Evolutionary conservation across 2,888 invertebrate genomes (phyloP), one percentile per base, ranked within the genome.

Genomic region (Ypsolopha sequella): DNA sequence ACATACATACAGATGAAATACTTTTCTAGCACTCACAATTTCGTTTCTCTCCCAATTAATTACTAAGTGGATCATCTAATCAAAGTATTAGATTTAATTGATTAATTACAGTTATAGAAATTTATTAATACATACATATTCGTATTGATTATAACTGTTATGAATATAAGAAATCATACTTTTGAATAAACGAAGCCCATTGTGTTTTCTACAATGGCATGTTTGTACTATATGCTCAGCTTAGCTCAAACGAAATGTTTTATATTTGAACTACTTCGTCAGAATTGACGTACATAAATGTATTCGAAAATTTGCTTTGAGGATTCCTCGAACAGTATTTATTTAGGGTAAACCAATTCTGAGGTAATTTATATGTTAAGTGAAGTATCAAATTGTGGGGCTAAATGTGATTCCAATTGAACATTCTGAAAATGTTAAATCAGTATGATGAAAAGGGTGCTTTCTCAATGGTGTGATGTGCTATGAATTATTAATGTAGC

Each of bases 391-490:
- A 24, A 24, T 24, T 24, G 24, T 24, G 24, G 24, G 24, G 24
- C 24, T 24, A 24, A 24, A 24, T 24, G 24, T 24, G 4, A 4
- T 24, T 24, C 24, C 24, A 24, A 24, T 24, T 24, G 24, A 24
- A 24, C 24, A 24, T 24, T 24, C 24, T 24, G 24, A 24, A 24
- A 2, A 24, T 24, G 24, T 60, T 64, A 70, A 76, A 82, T 85
- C 81, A 79, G 81, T 84, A 85, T 84, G 70, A 68, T 76, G 76
- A 76, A 79, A 84, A 80, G 69, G 79, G 76, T 73, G 81, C 84
- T 85, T 82, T 84, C 84, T 82, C 84, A 81, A 85, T 84, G 84
- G 80, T 68, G 74, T 79, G 78, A 70, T 75, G 77, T 70, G 62
- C 60, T 71, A 82, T 85, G 85, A 80, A 85, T 85, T 78, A 86